Evolutionary conservation across 2,888 invertebrate species (phyloP).

Genomic region (Nomada fabriciana): DNA sequence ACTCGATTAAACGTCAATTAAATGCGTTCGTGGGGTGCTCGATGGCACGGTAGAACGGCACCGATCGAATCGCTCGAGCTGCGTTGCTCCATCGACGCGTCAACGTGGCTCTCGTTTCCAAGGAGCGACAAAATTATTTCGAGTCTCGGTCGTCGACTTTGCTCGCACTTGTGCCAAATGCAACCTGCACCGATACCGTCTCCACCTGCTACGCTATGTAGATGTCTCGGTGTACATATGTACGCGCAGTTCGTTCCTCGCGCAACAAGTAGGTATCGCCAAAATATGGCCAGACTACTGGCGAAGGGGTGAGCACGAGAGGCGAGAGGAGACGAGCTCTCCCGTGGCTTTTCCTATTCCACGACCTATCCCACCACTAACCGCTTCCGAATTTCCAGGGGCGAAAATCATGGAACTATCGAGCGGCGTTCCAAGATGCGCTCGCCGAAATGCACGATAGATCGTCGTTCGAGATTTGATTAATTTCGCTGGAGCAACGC

Average conservation of each 20-base stretch:
- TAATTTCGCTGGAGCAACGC: slow-evolving; percentile 13
- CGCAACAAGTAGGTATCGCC: slow-evolving; percentile 79
- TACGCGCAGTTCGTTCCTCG: slow-evolving; percentile 64
- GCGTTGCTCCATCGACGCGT: not conserved
- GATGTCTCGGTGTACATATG: slow-evolving; percentile 44
- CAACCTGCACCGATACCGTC: slow-evolving; percentile 45
- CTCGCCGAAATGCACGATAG: not conserved
- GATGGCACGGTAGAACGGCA: not conserved
- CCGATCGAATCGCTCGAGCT: not conserved
- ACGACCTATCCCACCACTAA: not conserved
- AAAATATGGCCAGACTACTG: slow-evolving; percentile 76
- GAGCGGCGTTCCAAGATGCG: slow-evolving; percentile 22
- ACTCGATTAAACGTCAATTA: slow-evolving; percentile 62
- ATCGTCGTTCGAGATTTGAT: slow-evolving; percentile 11
- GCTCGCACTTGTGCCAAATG: slow-evolving; percentile 65
- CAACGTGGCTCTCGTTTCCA: slow-evolving; percentile 11
- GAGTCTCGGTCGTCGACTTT: slow-evolving; percentile 65
- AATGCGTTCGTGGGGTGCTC: slow-evolving; percentile 1
- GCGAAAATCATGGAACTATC: not conserved
- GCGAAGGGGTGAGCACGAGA: slow-evolving; percentile 27
- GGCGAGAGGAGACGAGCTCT: slow-evolving; percentile 8
- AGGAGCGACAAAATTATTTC: slow-evolving; percentile 58
- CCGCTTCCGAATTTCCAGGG: slow-evolving; percentile 40
- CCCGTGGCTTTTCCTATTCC: slow-evolving; percentile 16
- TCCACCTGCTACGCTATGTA: slow-evolving; percentile 55